These are phyloP conservation scores for Cyaniris semiargus DNA, from an alignment of 2,888 invertebrate species.

Conservation along the genomic window DNA sequence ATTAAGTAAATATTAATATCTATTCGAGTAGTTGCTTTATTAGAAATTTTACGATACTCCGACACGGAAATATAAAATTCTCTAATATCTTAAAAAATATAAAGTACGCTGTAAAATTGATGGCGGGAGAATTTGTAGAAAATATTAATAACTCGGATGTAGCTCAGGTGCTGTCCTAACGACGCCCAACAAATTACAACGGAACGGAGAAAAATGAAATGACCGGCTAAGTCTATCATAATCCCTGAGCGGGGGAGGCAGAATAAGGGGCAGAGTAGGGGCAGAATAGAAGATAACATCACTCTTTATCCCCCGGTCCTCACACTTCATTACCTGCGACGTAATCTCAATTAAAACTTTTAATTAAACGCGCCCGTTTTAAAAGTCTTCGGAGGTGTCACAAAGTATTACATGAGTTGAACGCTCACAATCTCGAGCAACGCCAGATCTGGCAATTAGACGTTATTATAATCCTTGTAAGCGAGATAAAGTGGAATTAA, in stretches of 20 bases:
- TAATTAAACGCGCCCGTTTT: constrained; percentile 23
- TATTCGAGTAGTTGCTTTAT: not conserved
- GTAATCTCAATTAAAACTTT: constrained; percentile 25
- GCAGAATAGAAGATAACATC: not conserved
- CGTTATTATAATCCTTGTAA: not conserved
- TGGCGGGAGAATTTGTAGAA: constrained; percentile 1
- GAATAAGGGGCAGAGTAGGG: not conserved
- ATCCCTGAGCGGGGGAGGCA: not conserved
- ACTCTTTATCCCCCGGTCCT: not conserved
- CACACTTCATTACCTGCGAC: constrained; percentile 5
- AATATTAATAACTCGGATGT: constrained; percentile 1
- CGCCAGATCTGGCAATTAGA: constrained; percentile 4
- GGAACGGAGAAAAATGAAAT: not conserved
- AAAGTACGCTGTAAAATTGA: not conserved
- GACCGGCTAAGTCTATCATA: not conserved
- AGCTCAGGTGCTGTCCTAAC: constrained; percentile 11
- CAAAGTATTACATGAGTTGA: constrained; percentile 15
- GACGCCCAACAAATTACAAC: not conserved
- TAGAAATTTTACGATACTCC: not conserved
- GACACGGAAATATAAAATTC: not conserved
- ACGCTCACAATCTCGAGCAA: not conserved
- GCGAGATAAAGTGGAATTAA: not conserved
- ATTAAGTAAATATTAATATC: no score
- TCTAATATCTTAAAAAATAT: not conserved
- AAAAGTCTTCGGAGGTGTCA: constrained; percentile 6